Conservation (phyloP, 2,797 vertebrate species). For the Cossypha polioptera region DNA sequence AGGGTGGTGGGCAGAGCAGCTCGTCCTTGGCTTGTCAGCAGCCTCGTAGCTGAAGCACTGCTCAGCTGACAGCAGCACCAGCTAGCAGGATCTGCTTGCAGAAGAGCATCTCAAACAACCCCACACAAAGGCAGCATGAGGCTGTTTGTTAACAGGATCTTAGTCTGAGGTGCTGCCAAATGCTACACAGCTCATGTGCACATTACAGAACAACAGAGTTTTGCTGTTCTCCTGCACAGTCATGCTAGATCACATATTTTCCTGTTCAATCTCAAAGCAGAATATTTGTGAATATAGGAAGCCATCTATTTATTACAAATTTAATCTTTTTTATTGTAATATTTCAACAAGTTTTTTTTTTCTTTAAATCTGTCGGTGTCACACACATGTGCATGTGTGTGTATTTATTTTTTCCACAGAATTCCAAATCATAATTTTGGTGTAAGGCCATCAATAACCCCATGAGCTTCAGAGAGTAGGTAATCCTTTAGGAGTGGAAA, state of each 20-base stretch:
- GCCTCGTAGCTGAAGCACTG: not conserved
- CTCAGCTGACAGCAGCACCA: not conserved
- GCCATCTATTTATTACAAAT: conserved; percentile 35
- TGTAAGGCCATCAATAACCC: conserved; percentile 65
- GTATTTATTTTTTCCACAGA: conserved; percentile 29
- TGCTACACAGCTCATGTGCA: not conserved
- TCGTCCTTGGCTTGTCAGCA: not conserved
- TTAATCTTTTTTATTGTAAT: not conserved
- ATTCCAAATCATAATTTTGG: conserved; percentile 64
- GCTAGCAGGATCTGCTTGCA: not conserved
- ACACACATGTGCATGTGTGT: not conserved
- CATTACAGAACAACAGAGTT: not conserved
- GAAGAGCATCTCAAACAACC: not conserved
- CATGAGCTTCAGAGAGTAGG: conserved; percentile 70
- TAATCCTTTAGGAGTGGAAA: conserved; percentile 81
- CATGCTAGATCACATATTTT: not conserved
- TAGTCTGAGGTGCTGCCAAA: not conserved
- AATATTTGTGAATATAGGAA: conserved; percentile 11
- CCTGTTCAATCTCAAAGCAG: not conserved
- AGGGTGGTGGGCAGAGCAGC: not conserved
- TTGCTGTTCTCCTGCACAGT: not conserved
- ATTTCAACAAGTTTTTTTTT: conserved; percentile 14
- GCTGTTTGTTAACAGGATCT: not conserved
- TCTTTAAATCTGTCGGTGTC: conserved; percentile 21
- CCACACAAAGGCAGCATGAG: not conserved